Percentiles rank a stretch among this genome's conserved stretches.
Conservation (phyloP, 2,888 invertebrate genomes). For the Notodromas monacha region DNA sequence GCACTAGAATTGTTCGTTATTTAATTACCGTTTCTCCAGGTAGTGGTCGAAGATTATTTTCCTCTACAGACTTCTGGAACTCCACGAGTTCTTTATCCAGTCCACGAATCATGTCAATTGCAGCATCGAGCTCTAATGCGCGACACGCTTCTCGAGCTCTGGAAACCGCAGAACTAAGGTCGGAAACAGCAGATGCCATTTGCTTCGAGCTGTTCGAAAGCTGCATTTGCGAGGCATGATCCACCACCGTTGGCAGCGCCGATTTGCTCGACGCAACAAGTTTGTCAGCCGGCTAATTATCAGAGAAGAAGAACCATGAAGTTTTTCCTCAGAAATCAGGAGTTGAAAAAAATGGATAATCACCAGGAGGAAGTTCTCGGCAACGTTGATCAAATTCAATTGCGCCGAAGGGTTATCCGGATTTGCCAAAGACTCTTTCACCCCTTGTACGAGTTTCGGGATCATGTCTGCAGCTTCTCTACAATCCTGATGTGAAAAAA, state of each 20-base stretch:
- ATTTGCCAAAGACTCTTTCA: slow-evolving; percentile 29
- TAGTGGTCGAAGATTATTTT: slow-evolving; percentile 36
- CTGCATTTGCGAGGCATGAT: slow-evolving; percentile 39
- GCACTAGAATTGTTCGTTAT: neutral
- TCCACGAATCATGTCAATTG: slow-evolving; percentile 41
- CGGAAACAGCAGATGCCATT: slow-evolving; percentile 28
- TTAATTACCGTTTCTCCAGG: slow-evolving; percentile 41
- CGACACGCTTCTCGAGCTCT: slow-evolving; percentile 40
- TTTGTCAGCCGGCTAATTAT: slow-evolving; percentile 26
- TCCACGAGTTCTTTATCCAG: slow-evolving; percentile 50
- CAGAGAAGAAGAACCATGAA: slow-evolving; percentile 5
- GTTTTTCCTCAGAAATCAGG: slow-evolving; percentile 1
- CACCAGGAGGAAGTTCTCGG: slow-evolving; percentile 48
- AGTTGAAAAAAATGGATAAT: too few species aligned
- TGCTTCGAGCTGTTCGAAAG: slow-evolving; percentile 34
- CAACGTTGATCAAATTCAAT: slow-evolving; percentile 41
- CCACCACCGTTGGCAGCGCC: slow-evolving; percentile 44
- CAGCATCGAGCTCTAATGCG: slow-evolving; percentile 38
- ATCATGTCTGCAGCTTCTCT: slow-evolving; percentile 33
- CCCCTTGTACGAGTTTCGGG: slow-evolving; percentile 43
- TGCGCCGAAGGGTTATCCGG: slow-evolving; percentile 42
- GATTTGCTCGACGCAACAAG: slow-evolving; percentile 42
- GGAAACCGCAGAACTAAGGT: slow-evolving; percentile 24
- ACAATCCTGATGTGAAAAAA: too few species aligned
- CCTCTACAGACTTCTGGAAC: slow-evolving; percentile 36